Evolutionary conservation across 1,140 invertebrate species (phyloP), one percentile per base, ranked within the genome.

Genomic region (Sycobia sp.): DNA sequence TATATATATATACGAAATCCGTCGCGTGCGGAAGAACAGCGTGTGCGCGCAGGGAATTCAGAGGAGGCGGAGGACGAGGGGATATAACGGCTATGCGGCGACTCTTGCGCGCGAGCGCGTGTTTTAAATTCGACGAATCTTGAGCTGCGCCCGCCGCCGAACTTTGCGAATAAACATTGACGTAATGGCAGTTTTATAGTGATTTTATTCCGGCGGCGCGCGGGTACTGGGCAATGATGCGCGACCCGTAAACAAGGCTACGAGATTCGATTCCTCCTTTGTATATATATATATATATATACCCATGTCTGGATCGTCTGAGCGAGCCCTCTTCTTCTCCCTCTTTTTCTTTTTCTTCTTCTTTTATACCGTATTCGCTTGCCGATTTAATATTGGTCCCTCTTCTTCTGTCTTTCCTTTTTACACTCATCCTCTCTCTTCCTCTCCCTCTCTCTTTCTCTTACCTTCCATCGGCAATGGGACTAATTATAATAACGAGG

Each of bases 171-270:
- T 76, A 76, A 76, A 72, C 72, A 74, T 73, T 68, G 73, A 62
- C 67, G 67, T 72, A 76, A 76, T 67, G 73, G 67, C 72, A 73
- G 67, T 76, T 73, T 76, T 75, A 76, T 75, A 66, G 69, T 66
- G 61, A 57, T 73, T 75, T 75, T 76, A 76, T 76, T 70, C 66
- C 63, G 23, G n/a, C n/a, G n/a, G n/a, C n/a, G 14, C 67, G 55
- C 60, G 56, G 41, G n/a, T 62, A 63, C 62, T 18, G 67, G 43
- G 72, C 74, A 76, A 76, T 75, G 74, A 75, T 66, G 70, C 73
- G 74, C 69, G 69, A 74, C 71, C 69, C 66, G 72, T 75, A 76
- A 76, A 76, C 73, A 76, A 71, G 69, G 27, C 54, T 11, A 11
- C 32, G 22, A 20, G 29, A 53, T 50, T 53, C 67, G 53, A 58